A percentile compares a stretch with the other conserved stretches of the same genome.
These are phyloP conservation scores for Thalassophryne amazonica DNA, from an alignment of 2,797 vertebrate genomes.

Conservation along the genomic window DNA sequence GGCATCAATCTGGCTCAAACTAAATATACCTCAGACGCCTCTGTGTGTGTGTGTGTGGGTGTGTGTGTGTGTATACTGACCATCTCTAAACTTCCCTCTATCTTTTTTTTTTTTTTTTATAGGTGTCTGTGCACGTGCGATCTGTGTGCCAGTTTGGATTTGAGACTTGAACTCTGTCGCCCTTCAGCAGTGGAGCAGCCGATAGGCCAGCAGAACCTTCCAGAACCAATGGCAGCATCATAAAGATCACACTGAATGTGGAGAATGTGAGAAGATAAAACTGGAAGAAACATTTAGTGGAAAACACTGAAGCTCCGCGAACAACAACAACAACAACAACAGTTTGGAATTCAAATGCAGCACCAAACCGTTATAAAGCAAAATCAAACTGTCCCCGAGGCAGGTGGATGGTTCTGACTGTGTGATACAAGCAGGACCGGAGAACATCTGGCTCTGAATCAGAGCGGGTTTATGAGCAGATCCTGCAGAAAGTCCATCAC, in stretches of 20 bases:
- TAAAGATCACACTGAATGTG: conserved; percentile 1
- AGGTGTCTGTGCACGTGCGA: conserved; percentile 43
- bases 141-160: conserved; percentile 36
- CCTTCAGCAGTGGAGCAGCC: conserved; percentile 1
- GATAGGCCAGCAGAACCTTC: conserved; percentile 1
- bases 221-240: neutral
- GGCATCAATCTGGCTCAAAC: conserved; percentile 40
- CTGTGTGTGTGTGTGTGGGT: conserved; percentile 4
- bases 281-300: neutral
- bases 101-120: conserved; percentile 48
- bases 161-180: conserved; percentile 44
- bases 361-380: too few species aligned
- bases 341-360: too few species aligned
- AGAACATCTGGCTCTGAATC: neutral
- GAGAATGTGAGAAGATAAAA: neutral
- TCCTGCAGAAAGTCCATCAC: neutral
- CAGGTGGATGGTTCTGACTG: neutral
- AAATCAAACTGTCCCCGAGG: neutral
- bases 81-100: conserved; percentile 28
- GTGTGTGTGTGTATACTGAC: conserved; percentile 20
- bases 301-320: neutral
- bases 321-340: neutral
- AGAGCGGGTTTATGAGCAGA: neutral
- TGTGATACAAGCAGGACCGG: too few species aligned
- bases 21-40: conserved; percentile 47